Conservation (phyloP, 2,888 invertebrate species). For the Temnothorax rugatulus region DNA sequence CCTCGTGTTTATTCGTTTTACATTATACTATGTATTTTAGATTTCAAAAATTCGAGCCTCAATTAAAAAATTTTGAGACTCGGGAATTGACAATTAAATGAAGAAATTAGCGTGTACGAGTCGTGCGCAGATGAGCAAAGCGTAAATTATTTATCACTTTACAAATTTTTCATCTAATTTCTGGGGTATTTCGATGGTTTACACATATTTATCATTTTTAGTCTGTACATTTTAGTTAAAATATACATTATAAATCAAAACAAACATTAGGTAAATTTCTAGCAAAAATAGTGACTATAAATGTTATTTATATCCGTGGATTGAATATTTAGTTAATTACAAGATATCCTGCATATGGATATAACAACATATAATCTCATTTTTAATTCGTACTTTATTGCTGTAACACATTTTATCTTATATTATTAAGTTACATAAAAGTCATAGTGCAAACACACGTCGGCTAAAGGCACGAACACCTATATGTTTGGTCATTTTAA, state of each 20-base stretch:
- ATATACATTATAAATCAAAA: neutral
- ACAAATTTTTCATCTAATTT: neutral
- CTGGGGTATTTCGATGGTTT: neutral
- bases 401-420: slow-evolving; percentile 52
- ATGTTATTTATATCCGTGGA: neutral
- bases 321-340: neutral
- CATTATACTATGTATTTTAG: neutral
- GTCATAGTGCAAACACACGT: slow-evolving; percentile 40
- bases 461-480: slow-evolving; percentile 39
- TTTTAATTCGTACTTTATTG: slow-evolving; percentile 15
- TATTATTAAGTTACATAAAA: slow-evolving; percentile 69
- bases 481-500: slow-evolving; percentile 52
- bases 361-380: slow-evolving; percentile 48
- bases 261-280: neutral
- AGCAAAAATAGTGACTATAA: neutral
- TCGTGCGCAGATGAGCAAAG: neutral
- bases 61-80: neutral
- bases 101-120: neutral
- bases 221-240: neutral
- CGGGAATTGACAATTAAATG: neutral
- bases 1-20: neutral
- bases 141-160: neutral
- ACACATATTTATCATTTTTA: neutral
- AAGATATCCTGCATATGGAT: slow-evolving; percentile 12
- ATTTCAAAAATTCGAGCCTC: neutral